phyloP scores from a whole-genome alignment of 2,888 invertebrate species.

The Conops quadrifasciatus region DNA sequence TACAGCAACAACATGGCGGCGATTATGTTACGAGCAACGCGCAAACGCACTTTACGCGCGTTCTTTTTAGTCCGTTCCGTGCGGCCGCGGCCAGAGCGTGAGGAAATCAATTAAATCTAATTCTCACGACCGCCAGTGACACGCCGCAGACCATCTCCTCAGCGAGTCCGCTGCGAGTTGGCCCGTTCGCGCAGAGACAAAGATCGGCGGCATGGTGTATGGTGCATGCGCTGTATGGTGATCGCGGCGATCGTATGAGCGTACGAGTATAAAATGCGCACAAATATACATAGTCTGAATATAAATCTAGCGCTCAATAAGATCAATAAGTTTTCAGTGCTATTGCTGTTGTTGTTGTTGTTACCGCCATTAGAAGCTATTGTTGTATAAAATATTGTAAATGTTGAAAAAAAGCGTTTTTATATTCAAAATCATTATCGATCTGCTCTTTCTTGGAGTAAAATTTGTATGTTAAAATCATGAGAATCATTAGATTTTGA shows the following conservation, averaged over 20 bases:
- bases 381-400: too few species aligned
- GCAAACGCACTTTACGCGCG: constrained; percentile 48
- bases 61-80: constrained; percentile 49
- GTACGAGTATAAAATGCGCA: not conserved
- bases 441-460: too few species aligned
- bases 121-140: constrained; percentile 62
- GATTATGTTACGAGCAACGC: constrained; percentile 39
- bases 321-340: not conserved
- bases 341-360: constrained; percentile 1
- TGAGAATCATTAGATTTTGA: too few species aligned
- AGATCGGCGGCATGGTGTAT: constrained; percentile 40
- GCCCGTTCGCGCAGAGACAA: constrained; percentile 40
- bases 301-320: too few species aligned
- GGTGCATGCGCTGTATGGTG: constrained; percentile 32
- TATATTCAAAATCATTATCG: too few species aligned
- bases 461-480: too few species aligned
- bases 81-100: constrained; percentile 51
- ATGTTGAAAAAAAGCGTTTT: too few species aligned
- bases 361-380: not conserved
- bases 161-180: constrained; percentile 47
- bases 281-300: too few species aligned
- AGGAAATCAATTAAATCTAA: constrained; percentile 64
- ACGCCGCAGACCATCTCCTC: constrained; percentile 49
- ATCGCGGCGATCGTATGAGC: constrained; percentile 15
- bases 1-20: constrained; percentile 7